phyloP scores from a whole-genome alignment of 2,797 vertebrate genomes.

The Macroramphosus scolopax region DNA sequence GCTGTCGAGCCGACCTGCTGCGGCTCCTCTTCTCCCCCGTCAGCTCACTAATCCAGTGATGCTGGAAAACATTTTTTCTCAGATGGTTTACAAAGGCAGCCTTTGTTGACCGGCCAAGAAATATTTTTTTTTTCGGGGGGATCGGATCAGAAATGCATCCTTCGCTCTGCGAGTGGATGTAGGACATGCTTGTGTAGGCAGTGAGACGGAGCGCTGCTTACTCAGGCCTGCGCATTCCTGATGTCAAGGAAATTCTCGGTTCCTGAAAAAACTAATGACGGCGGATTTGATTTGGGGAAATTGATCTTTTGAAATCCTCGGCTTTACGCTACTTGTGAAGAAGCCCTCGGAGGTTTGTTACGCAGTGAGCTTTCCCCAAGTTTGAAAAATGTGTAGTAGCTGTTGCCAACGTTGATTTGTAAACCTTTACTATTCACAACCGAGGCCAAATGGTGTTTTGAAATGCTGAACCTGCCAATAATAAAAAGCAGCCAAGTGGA shows the following conservation, averaged over 20 bases:
- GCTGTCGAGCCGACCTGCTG: constrained; percentile 1
- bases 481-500: too few species aligned
- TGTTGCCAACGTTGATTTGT: too few species aligned
- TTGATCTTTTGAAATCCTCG: constrained; percentile 28
- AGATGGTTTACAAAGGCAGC: constrained; percentile 56
- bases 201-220: constrained; percentile 24
- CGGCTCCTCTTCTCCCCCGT: constrained; percentile 36
- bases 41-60: constrained; percentile 38
- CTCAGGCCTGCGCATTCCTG: constrained; percentile 39
- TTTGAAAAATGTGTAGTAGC: too few species aligned
- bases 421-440: too few species aligned
- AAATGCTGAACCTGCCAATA: too few species aligned
- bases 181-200: constrained; percentile 54
- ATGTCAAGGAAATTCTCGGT: constrained; percentile 29
- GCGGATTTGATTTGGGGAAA: constrained; percentile 51
- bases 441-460: too few species aligned
- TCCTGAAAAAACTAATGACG: constrained; percentile 29
- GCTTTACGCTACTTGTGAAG: constrained; percentile 19
- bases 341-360: constrained; percentile 28
- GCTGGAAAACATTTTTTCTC: constrained; percentile 63
- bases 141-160: constrained; percentile 48
- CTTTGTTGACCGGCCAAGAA: constrained; percentile 65
- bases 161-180: constrained; percentile 47
- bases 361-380: constrained; percentile 27
- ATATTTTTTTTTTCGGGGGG: constrained; percentile 48